phyloP scores from a whole-genome alignment of 2,888 invertebrate species.

The Fissipunctia ypsillon region DNA sequence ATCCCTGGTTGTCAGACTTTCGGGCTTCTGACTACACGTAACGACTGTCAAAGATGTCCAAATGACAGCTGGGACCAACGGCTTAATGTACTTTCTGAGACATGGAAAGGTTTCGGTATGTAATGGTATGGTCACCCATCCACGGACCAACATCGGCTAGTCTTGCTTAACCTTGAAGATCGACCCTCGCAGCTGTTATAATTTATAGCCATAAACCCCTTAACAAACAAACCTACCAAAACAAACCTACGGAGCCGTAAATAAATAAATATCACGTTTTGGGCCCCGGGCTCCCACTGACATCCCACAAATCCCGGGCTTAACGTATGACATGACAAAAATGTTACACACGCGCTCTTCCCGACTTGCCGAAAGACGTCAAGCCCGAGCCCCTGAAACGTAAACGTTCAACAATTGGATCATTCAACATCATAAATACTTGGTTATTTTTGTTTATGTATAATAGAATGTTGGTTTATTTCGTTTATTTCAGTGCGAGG shows the following conservation, averaged over 20 bases:
- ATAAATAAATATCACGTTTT: conserved; percentile 46
- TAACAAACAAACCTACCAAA: too few relatives aligned
- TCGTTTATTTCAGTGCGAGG: conserved; percentile 64
- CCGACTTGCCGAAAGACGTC: conserved; percentile 53
- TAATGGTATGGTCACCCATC: too few relatives aligned
- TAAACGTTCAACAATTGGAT: conserved; percentile 57
- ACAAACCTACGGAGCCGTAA: conserved; percentile 42
- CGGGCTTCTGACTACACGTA: too few relatives aligned
- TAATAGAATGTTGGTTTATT: conserved; percentile 68
- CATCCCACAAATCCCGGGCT: conserved; percentile 58
- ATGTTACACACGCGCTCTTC: conserved; percentile 55
- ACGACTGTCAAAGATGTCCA: too few relatives aligned
- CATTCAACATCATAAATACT: conserved; percentile 56
- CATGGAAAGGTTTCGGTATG: too few relatives aligned
- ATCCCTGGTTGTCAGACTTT: too few relatives aligned
- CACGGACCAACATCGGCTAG: too few relatives aligned
- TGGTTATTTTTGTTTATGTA: conserved; percentile 64
- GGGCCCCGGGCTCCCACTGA: conserved; percentile 23
- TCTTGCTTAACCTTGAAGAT: too few relatives aligned
- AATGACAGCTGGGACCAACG: too few relatives aligned
- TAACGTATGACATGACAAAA: conserved; percentile 62
- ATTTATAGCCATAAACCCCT: too few relatives aligned
- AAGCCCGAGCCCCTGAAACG: conserved; percentile 53
- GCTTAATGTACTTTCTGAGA: too few relatives aligned
- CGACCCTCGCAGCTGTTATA: too few relatives aligned